Evolutionary conservation across 2,797 vertebrate genomes (phyloP).

Genomic region (Apogon talboti): DNA sequence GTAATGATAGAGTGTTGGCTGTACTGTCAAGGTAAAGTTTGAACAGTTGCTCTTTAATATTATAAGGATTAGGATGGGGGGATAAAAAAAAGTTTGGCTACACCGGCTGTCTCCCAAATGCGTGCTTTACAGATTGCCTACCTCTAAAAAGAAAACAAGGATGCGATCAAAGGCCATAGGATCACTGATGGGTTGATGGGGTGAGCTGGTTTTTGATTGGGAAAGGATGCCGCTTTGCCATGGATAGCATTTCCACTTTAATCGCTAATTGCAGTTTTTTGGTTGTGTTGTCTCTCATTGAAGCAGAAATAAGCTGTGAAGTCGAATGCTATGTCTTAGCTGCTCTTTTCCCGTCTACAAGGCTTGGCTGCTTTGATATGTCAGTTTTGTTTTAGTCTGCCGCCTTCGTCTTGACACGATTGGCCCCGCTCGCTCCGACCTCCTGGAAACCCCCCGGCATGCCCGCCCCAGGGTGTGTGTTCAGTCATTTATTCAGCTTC

Average conservation of each 20-base stretch:
- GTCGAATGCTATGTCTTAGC: constrained; percentile 68
- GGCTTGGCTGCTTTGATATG: constrained; percentile 79
- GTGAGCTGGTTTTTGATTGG: constrained; percentile 59
- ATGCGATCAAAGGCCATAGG: constrained; percentile 50
- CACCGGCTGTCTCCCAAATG: constrained; percentile 31
- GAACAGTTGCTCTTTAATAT: constrained; percentile 61
- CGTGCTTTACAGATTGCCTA: constrained; percentile 44
- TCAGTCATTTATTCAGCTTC: constrained; percentile 82
- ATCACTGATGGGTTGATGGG: constrained; percentile 46
- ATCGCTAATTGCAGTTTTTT: constrained; percentile 78
- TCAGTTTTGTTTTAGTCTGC: constrained; percentile 81
- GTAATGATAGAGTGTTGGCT: constrained; percentile 58
- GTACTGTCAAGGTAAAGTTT: constrained; percentile 40
- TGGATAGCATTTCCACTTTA: constrained; percentile 70
- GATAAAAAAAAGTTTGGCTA: constrained; percentile 36
- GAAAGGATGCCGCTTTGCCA: constrained; percentile 52
- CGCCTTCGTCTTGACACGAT: constrained; percentile 80
- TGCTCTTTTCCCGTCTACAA: constrained; percentile 74
- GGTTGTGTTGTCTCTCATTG: constrained; percentile 70
- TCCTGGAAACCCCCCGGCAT: constrained; percentile 79
- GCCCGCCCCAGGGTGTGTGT: constrained; percentile 78
- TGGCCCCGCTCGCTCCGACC: constrained; percentile 71
- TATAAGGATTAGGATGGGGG: constrained; percentile 42
- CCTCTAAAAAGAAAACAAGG: constrained; percentile 46
- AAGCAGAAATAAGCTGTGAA: constrained; percentile 74